A percentile compares a stretch with the other conserved stretches of the same genome.
phyloP scores from a whole-genome alignment of 2,888 invertebrate genomes.

The Tipula vernalis region DNA sequence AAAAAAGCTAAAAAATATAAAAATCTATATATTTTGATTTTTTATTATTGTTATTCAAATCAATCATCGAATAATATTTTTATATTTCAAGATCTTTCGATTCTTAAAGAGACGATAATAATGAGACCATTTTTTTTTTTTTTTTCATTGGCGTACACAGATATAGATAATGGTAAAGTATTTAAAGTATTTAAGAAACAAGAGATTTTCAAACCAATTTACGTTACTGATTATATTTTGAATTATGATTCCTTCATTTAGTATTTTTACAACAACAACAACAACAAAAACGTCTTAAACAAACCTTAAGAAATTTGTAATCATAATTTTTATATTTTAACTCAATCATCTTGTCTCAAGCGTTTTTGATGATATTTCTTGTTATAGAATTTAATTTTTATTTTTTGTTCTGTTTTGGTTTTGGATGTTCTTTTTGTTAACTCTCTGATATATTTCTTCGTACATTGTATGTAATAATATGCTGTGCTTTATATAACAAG shows the following conservation, averaged over 20 bases:
- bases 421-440: not conserved
- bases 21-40: not conserved
- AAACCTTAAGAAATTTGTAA: not conserved
- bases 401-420: not conserved
- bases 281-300: not conserved
- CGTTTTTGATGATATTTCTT: not conserved
- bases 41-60: not conserved
- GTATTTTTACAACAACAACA: not conserved
- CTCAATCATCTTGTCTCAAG: not conserved
- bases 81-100: not conserved
- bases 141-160: not conserved
- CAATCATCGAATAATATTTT: not conserved
- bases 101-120: not conserved
- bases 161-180: not conserved
- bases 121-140: not conserved
- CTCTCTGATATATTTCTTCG: not conserved
- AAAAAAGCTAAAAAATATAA: not conserved
- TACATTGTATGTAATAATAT: not conserved
- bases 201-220: not conserved
- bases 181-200: not conserved
- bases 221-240: not conserved
- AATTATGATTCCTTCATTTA: not conserved
- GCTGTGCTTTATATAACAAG: not conserved
- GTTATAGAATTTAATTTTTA: not conserved
- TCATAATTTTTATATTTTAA: not conserved